Base-by-base conservation (phyloP, 2,113 vertebrate species). In the Corythaeola cristata region DNA sequence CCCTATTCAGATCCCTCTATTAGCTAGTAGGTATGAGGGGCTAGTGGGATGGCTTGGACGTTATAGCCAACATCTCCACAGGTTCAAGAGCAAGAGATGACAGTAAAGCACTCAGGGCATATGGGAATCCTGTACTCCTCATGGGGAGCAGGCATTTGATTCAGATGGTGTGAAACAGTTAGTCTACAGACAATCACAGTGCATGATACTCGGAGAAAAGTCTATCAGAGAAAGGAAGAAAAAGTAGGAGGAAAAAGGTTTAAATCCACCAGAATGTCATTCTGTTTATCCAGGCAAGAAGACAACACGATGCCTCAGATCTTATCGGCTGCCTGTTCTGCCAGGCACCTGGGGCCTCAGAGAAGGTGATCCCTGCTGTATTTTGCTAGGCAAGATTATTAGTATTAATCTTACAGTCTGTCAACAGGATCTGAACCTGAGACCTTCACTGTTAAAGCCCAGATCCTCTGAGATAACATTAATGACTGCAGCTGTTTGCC, bases 401-500 rank as follows among this genome's bases (percentile, higher is more conserved):
- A 82, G 58, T 53, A 93, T 94, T 89, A 96, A 88, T 93, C 89
- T 91, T 68, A 64, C 6, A 3, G 53, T 79, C 89, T 96, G 85
- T 91, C 91, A 95, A 59, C 88, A 86, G 59, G 32, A 88, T 81
- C 63, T 80, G 82, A 93, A 86, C 71, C 32, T 77, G 59, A 53
- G 72, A 80, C 88, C 93, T 71, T 69, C 74, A 6, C 53, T 66
- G 41, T 64, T 79, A 76, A 73, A 96, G 37, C 58, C 59, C 50
- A 24, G 45, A 55, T 80, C 82, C 74, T 84, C 41, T 0, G 9
- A 86, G 96, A 80, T 5, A 59, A 41, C 32, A 55, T 41, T 83
- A 94, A 62, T 58, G 63, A 24, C 59, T 93, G 78, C 88, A 96
- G 96, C 89, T 96, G 93, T 85, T 93, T 90, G 77, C 87, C 81